Evolutionary conservation across 2,888 invertebrate species (phyloP).

Genomic region (Lepidocyrtoides sp.): DNA sequence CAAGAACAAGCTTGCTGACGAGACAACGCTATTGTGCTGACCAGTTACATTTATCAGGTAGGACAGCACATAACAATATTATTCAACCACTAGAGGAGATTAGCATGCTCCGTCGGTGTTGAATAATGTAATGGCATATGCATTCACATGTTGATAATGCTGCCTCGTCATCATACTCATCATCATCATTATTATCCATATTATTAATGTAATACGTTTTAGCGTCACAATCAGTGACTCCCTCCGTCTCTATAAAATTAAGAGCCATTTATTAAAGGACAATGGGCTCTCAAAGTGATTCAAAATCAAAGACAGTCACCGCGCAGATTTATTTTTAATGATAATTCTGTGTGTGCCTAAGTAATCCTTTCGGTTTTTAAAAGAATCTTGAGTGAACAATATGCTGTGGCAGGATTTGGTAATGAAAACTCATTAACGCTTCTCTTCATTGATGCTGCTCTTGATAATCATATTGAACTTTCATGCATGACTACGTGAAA

Average conservation of each 20-base stretch:
- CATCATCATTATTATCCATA: slow-evolving; percentile 59
- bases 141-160: slow-evolving; percentile 38
- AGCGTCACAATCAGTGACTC: slow-evolving; percentile 61
- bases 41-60: slow-evolving; percentile 46
- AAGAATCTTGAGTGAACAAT: slow-evolving; percentile 52
- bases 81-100: slow-evolving; percentile 47
- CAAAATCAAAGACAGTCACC: slow-evolving; percentile 67
- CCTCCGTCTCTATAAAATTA: slow-evolving; percentile 72
- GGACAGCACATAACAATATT: slow-evolving; percentile 40
- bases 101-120: slow-evolving; percentile 54
- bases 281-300: slow-evolving; percentile 66
- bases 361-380: slow-evolving; percentile 34
- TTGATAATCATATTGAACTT: not conserved
- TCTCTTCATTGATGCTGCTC: not conserved
- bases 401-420: slow-evolving; percentile 49
- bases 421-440: slow-evolving; percentile 73
- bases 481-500: not conserved
- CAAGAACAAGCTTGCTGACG: slow-evolving; percentile 58
- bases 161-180: slow-evolving; percentile 68
- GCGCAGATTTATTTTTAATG: slow-evolving; percentile 55
- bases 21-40: slow-evolving; percentile 34
- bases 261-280: slow-evolving; percentile 75
- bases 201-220: slow-evolving; percentile 60
- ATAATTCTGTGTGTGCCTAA: slow-evolving; percentile 33
- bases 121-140: slow-evolving; percentile 65